Base-by-base conservation (phyloP, 2,113 vertebrate genomes). In the Tonatia bakeri region DNA sequence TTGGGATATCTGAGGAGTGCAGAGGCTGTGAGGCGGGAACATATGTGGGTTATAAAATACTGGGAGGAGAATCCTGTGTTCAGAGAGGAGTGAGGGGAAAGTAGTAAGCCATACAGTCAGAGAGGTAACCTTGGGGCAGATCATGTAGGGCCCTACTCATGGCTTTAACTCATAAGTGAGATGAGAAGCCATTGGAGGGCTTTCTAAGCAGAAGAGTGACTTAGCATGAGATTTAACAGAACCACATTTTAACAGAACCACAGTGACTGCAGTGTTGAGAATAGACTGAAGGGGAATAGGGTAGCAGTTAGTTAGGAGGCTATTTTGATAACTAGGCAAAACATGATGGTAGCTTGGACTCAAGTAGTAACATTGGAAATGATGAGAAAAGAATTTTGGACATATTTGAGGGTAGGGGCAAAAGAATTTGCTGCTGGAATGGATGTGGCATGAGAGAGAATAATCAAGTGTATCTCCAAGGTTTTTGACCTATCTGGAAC, bases 401-500 rank as follows among this genome's bases (percentile, higher is more conserved):
- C 24, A 52, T 91, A 87, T 64, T 94, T 95, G 76, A 94, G 54
- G 61, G 4, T 94, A 33, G 7, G 14, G 7, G 7, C 16, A 40
- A 90, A 83, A 70, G 40, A 24, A 56, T 94, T 87, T 94, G 69
- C 43, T 83, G 16, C 61, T 84, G 36, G 36, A 43, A 65, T 61
- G 7, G 7, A 40, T 94, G 6, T 84, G 15, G 26, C n/a, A 59
- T 81, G 10, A 67, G 43, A 93, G 38, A 28, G 31, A 69, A 61
- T 61, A 67, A 84, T 88, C 70, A 92, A 10, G 12, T 89, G 64
- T 89, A 24, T 67, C 61, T 77, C 33, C 54, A 83, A 6, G 10
- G 14, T 65, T 92, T 94, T 90, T 96, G 31, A 70, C 54, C 19
- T 84, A 7, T 72, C 31, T 96, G 36, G 72, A 94, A 72, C 65